Evolutionary conservation across 2,113 vertebrate species (phyloP), one percentile per base, ranked within the genome.

Genomic region (Thermophis baileyi): DNA sequence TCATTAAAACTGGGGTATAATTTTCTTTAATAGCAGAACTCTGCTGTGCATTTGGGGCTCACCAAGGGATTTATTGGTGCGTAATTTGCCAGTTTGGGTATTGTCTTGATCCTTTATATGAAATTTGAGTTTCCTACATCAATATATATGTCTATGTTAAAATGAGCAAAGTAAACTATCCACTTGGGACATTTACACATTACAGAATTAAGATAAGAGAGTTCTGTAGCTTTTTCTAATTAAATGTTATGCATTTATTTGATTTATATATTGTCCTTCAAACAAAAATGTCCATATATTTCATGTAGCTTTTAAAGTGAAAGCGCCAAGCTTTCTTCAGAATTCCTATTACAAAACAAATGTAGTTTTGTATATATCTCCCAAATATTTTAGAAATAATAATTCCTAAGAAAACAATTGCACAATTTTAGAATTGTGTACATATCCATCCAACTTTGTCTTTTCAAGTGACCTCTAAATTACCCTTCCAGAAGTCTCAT

Each of bases 11-110:
- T 35, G 51, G 27, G 6, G 50, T 92, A 85, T 92, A 89, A 85
- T 92, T 92, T 92, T 89, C 86, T 46, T 89, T 88, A 92, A 88
- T 88, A 51, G 86, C 12, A 88, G 91, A 69, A 47, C 57, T 51
- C n/a, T 92, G 55, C 22, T 30, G 30, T 74, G 60, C 27, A 47
- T 57, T 50, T 4, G 63, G 63, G 24, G 5, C 27, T 81, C 81
- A 46, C 46, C 54, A 11, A 22, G 46, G n/a, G 1, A 22, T 9
- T 51, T 54, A 18, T 16, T 85, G 9, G 25, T 50, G 6, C 50
- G 85, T 27, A 27, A 18, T 51, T 81, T 51, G 57, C n/a, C 25
- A 89, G 20, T 49, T 44, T 44, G 6, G 16, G 5, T 55, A 51
- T 51, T 81, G 86, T 50, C 12, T 51, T 51, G 12, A 53, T 92